Conservation (phyloP, 1,140 invertebrate genomes). For the Papilio xuthus region DNA sequence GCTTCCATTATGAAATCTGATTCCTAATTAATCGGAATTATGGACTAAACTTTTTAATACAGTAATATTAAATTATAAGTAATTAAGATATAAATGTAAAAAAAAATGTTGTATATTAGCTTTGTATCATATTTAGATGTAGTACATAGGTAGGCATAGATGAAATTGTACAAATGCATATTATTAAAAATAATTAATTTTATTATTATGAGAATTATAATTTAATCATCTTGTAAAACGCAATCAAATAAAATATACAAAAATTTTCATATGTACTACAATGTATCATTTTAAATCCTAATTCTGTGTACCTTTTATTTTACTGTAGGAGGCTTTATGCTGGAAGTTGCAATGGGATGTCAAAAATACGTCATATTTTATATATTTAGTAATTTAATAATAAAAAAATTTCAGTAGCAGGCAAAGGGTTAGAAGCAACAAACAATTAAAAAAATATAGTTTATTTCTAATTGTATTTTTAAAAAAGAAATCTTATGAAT, state of each 20-base stretch:
- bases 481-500: too few relatives aligned
- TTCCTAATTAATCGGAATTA: slow-evolving; percentile 16
- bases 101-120: slow-evolving; percentile 80
- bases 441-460: too few relatives aligned
- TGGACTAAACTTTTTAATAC: slow-evolving; percentile 17
- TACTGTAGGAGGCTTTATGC: too few relatives aligned
- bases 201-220: slow-evolving; percentile 72
- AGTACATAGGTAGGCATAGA: slow-evolving; percentile 78
- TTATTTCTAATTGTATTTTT: too few relatives aligned
- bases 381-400: too few relatives aligned
- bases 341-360: too few relatives aligned
- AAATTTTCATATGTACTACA: slow-evolving; percentile 71
- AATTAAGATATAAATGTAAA: slow-evolving; percentile 71
- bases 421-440: too few relatives aligned
- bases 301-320: background rate
- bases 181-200: slow-evolving; percentile 75
- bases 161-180: slow-evolving; percentile 80
- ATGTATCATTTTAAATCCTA: slow-evolving; percentile 50
- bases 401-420: too few relatives aligned
- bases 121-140: slow-evolving; percentile 76
- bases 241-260: slow-evolving; percentile 80
- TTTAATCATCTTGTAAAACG: slow-evolving; percentile 80
- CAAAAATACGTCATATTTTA: too few relatives aligned
- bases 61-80: slow-evolving; percentile 49
- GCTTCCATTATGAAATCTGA: slow-evolving; percentile 25